Evolutionary conservation across 2,888 invertebrate species (phyloP), one percentile per base, ranked within the genome.

Genomic region (Chaitophorus viminalis): DNA sequence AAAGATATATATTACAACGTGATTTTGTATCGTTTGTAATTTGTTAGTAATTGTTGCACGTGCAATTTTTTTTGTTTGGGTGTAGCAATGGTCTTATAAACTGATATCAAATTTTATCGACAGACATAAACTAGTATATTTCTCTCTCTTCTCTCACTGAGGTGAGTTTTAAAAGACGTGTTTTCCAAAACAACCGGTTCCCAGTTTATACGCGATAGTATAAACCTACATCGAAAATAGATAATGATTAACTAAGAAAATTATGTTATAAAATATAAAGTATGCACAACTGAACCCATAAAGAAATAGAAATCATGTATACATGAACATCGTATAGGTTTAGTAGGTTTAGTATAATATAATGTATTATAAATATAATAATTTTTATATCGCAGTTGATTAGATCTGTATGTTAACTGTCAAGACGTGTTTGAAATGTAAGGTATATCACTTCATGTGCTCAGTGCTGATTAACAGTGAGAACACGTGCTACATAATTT

Each of bases 121-220:
- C 33, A n/a, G 33, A 68, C 76, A 76, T 84, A 77, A 68, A 77
- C 76, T 83, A 31, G 33, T 46, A 11, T 81, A 68, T 68, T 18
- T 83, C 83, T 76, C 31, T 76, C 18, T 84, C 46, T 31, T 8
- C 14, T 0, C 6, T 3, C 31, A 60, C 46, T 17, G 76, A 52
- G 68, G 76, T 68, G 46, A 29, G 39, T 86, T 79, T 86, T 36
- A 70, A 86, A 86, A 72, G 86, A 86, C 86, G 52, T 70, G 86
- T 86, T 86, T 86, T 86, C 86, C 68, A 86, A 86, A 86, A 86
- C 72, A 86, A 86, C 86, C 86, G 86, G 86, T 86, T 86, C 72
- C 54, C 29, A 1, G 54, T 72, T 86, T 72, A 54, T 86, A 54
- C 54, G 54, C 25, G 65, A 84, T 46, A 84, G 33, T 68, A 36